Base-by-base conservation (phyloP, 2,113 vertebrate genomes). In the Anthoscopus minutus region DNA sequence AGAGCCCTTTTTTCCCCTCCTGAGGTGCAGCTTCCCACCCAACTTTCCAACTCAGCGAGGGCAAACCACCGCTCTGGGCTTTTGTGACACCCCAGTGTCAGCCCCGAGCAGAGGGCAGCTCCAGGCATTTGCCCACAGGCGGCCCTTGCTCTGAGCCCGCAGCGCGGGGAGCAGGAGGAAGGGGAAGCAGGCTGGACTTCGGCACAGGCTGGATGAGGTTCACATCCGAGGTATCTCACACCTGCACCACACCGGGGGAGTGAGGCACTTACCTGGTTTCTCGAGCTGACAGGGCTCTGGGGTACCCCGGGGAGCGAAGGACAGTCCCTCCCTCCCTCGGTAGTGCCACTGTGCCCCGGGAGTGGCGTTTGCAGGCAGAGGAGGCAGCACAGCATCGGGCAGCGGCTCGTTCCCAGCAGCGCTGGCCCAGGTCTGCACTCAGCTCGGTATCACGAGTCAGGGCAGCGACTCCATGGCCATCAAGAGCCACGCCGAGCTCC, bases 131-230 rank as follows among this genome's bases (percentile, higher is more conserved):
- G 12, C 10, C 19, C 7, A 1, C 21, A 30, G 4, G 50, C 73
- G 38, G 73, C 50, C 17, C 47, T 12, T 12, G 53, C 86, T 23
- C 14, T 0, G 6, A 40, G 53, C 67, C 9, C 5, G 0, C 47
- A 10, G 1, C 1, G 2, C 0, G 0, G 30, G 25, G 31, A 35
- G 72, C 33, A 16, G 67, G 15, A 71, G n/a, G 24, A 30, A 33
- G 31, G 24, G 60, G 45, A 9, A n/a, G 28, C 18, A 3, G 40
- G 12, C 21, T 20, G 47, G 38, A 57, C 24, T 10, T 76, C 10
- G 24, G 77, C 62, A 4, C 42, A 4, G 45, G 20, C 18, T 12
- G 83, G 17, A 11, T 10, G 37, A 51, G 44, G 31, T 17, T 42
- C 72, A 44, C 8, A 21, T 22, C 37, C 5, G 37, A 37, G 69